phyloP scores from a whole-genome alignment of 2,797 vertebrate species.

The Halcyon leucocephala region DNA sequence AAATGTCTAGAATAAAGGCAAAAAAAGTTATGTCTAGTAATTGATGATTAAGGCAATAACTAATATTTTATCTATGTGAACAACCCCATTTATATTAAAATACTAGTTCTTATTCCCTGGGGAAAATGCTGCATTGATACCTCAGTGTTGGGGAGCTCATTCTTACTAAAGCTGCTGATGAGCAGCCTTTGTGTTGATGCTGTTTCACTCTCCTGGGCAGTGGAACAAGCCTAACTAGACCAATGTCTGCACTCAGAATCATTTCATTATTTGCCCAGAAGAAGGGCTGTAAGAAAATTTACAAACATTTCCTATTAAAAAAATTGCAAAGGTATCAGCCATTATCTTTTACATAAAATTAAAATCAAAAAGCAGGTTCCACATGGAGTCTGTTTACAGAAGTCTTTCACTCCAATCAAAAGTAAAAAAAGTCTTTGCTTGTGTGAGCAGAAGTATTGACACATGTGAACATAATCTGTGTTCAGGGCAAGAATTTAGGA shows the following conservation, averaged over 20 bases:
- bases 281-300: neutral
- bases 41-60: neutral
- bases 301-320: neutral
- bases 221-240: conserved; percentile 61
- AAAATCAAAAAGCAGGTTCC: neutral
- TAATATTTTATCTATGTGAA: neutral
- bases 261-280: conserved; percentile 59
- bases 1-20: conserved; percentile 40
- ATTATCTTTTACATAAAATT: neutral
- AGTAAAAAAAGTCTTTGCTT: neutral
- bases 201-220: conserved; percentile 71
- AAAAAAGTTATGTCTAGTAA: neutral
- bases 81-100: neutral
- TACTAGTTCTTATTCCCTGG: conserved; percentile 38
- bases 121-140: conserved; percentile 52
- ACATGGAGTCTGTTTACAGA: neutral
- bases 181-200: conserved; percentile 53
- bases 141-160: conserved; percentile 27
- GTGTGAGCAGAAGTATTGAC: neutral
- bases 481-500: neutral
- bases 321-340: neutral
- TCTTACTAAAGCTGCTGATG: conserved; percentile 37
- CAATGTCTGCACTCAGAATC: conserved; percentile 64
- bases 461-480: neutral
- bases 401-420: neutral